Conservation (phyloP, 2,888 invertebrate species). For the Apoderus coryli region DNA sequence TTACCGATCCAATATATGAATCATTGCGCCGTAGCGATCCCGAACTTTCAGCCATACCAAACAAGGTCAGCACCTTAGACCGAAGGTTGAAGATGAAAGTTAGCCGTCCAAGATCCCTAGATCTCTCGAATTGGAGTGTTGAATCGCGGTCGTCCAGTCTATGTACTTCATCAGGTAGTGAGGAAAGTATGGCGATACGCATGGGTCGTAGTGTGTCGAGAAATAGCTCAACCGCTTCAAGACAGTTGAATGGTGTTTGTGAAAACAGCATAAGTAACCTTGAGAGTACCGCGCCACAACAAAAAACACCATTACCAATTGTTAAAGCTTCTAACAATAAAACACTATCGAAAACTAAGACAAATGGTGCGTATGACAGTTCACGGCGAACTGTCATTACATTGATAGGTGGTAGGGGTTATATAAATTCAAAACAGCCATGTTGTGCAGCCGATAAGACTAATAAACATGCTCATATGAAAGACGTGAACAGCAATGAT, state of each 20-base stretch:
- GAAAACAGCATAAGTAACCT: slow-evolving; percentile 19
- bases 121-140: slow-evolving; percentile 78
- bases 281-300: slow-evolving; percentile 18
- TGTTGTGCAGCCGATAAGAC: slow-evolving; percentile 43
- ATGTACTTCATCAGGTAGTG: slow-evolving; percentile 75
- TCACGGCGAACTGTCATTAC: slow-evolving; percentile 66
- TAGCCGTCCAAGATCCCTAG: slow-evolving; percentile 64
- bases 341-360: slow-evolving; percentile 21
- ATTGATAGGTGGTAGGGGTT: slow-evolving; percentile 77
- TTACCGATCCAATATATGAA: slow-evolving; percentile 59
- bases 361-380: slow-evolving; percentile 20
- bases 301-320: too few species aligned
- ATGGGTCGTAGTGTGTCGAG: slow-evolving; percentile 51
- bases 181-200: slow-evolving; percentile 62
- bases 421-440: slow-evolving; percentile 71
- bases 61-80: slow-evolving; percentile 69
- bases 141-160: slow-evolving; percentile 65
- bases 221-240: slow-evolving; percentile 62
- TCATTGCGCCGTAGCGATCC: slow-evolving; percentile 68
- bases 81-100: slow-evolving; percentile 69
- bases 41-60: slow-evolving; percentile 69
- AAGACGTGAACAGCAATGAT: slow-evolving; percentile 65
- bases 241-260: slow-evolving; percentile 35
- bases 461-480: slow-evolving; percentile 35
- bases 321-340: slow-evolving; percentile 19